These are phyloP conservation scores for Sycophila sp. DNA, from an alignment of 1,140 invertebrate species.

Conservation along the genomic window DNA sequence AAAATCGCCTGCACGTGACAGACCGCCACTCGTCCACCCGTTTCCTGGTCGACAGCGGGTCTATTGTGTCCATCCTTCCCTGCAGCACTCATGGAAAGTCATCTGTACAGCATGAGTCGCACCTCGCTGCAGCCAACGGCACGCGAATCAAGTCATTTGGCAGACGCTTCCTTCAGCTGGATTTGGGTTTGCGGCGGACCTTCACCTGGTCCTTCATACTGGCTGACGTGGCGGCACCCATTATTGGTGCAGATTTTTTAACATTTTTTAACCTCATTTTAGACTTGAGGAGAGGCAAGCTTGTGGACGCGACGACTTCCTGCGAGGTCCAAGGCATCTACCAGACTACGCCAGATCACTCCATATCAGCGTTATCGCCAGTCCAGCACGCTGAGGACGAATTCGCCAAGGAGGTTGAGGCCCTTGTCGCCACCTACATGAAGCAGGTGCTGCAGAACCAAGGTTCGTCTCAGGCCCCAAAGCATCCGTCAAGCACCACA, in stretches of 20 bases:
- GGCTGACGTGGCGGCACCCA: slow-evolving; percentile 50
- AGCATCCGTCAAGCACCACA: background rate
- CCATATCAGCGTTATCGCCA: slow-evolving; percentile 23
- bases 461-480: slow-evolving; percentile 26
- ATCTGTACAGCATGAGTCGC: no score
- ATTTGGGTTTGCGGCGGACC: slow-evolving; percentile 46
- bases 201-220: slow-evolving; percentile 54
- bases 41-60: no score
- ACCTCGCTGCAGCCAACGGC: slow-evolving; percentile 35
- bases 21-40: no score
- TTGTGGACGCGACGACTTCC: slow-evolving; percentile 45
- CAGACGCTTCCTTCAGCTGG: slow-evolving; percentile 41
- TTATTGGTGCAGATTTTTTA: slow-evolving; percentile 58
- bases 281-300: slow-evolving; percentile 41
- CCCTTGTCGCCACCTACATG: background rate
- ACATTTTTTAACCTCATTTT: slow-evolving; percentile 45
- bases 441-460: slow-evolving; percentile 31
- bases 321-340: background rate
- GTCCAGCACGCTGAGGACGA: no score
- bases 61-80: no score
- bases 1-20: no score
- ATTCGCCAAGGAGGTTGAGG: no score
- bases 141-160: slow-evolving; percentile 50
- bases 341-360: no score
- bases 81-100: no score